Evolutionary conservation across 2,888 invertebrate species (phyloP), one percentile per base, ranked within the genome.

Genomic region (Tetranychus piercei): DNA sequence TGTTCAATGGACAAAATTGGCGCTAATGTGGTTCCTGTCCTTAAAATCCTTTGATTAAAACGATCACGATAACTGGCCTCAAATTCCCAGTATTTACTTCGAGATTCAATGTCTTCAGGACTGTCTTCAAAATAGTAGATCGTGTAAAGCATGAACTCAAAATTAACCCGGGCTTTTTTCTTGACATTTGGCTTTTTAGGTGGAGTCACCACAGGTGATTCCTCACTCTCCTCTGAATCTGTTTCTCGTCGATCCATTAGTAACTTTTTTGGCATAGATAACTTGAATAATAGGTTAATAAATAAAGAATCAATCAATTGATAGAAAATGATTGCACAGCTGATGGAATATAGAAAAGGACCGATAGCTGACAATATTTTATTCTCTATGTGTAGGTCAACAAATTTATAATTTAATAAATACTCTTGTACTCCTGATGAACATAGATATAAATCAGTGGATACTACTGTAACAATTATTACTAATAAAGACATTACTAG

Each of bases 21-120:
- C 1, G 69, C 9, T 69, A 69, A 23, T 23, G 18, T 18, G 11
- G 4, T 9, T 22, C 20, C 69, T 11, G 34, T 23, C 20, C 72
- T n/a, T 18, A 8, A 18, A 43, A 72, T 44, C 34, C 45, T 20
- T 9, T 72, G 22, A 15, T 44, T 11, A 72, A 45, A 44, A 7
- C 72, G 44, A 72, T 72, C 72, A 1, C 72, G 72, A 69, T 20
- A n/a, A 23, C 69, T 23, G 11, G 69, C 69, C 11, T 69, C 2
- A 8, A 69, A 69, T 34, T 69, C 69, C 72, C 44, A 72, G 15
- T 72, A 72, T n/a, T 72, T 72, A 23, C 43, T 20, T 5, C 72
- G 23, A 8, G n/a, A 72, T 43, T 72, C 44, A 34, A n/a, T 72
- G 9, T 22, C 22, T 34, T 45, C 45, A 18, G 18, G 15, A 22